Evolutionary conservation across 2,888 invertebrate genomes (phyloP).

Genomic region (Leuctra nigra): DNA sequence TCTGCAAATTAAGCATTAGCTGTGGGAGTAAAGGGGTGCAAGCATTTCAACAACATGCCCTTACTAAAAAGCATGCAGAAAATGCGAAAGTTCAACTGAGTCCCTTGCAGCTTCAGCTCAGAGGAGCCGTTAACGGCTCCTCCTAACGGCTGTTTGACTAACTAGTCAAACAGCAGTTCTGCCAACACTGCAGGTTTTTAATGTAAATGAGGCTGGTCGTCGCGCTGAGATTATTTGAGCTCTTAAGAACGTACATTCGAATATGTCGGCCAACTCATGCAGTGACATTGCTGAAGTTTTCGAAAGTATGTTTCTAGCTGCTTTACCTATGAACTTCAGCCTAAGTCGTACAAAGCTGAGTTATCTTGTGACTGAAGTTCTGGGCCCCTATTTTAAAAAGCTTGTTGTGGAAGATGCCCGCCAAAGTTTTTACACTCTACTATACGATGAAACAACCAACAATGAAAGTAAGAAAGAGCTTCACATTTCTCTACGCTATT

Average conservation of each 20-base stretch:
- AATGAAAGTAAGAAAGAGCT: slow-evolving; percentile 18
- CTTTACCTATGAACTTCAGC: neutral
- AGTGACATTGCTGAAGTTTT: neutral
- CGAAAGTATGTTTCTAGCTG: slow-evolving; percentile 4
- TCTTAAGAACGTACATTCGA: neutral
- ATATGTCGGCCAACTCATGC: slow-evolving; percentile 14
- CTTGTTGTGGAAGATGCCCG: slow-evolving; percentile 4
- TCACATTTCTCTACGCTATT: slow-evolving; percentile 15
- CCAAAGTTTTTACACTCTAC: slow-evolving; percentile 4
- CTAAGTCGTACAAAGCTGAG: slow-evolving; percentile 7
- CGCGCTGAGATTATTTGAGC: slow-evolving; percentile 15
- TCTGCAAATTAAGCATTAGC: too few relatives aligned
- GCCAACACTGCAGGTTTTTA: too few relatives aligned
- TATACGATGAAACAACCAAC: slow-evolving; percentile 18
- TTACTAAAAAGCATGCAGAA: too few relatives aligned
- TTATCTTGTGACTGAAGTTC: slow-evolving; percentile 16
- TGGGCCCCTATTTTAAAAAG: slow-evolving; percentile 17
- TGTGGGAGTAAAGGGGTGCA: too few relatives aligned
- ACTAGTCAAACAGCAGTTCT: too few relatives aligned
- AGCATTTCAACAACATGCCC: too few relatives aligned
- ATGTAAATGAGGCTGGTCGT: neutral
- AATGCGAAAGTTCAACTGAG: too few relatives aligned
- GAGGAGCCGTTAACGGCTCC: too few relatives aligned
- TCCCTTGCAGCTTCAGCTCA: too few relatives aligned
- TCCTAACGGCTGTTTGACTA: too few relatives aligned